A percentile compares a stretch with the other conserved stretches of the same genome.
Evolutionary conservation across 2,797 vertebrate species (phyloP).

Genomic region (Leptoclinus maculatus): DNA sequence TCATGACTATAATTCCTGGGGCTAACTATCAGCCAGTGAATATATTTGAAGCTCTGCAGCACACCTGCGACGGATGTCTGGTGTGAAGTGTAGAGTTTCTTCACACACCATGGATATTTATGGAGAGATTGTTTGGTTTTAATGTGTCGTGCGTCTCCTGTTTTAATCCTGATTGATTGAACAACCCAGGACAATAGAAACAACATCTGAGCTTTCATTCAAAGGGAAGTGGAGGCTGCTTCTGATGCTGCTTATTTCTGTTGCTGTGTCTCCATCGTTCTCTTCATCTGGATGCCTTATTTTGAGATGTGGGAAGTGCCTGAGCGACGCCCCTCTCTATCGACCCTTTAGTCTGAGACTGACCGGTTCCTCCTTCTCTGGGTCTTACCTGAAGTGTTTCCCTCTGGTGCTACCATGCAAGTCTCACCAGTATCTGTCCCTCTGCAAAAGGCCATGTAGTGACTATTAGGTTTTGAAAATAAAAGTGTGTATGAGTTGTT

Average conservation of each 20-base stretch:
- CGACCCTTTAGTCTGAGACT: not conserved
- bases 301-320: conserved; percentile 9
- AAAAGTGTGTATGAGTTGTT: conserved; percentile 20
- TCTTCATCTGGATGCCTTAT: conserved; percentile 46
- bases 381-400: conserved; percentile 42
- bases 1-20: not conserved
- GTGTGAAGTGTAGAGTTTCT: not conserved
- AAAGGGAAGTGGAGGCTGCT: conserved; percentile 24
- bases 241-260: conserved; percentile 33
- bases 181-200: not conserved
- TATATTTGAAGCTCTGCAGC: not conserved
- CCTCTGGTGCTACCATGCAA: conserved; percentile 37
- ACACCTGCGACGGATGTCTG: not conserved
- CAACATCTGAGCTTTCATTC: not conserved
- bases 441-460: conserved; percentile 44
- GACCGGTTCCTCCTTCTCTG: not conserved
- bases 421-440: conserved; percentile 13
- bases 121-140: not conserved
- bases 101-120: not conserved
- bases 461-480: conserved; percentile 21
- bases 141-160: not conserved
- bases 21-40: not conserved
- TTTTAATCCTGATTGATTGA: not conserved
- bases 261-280: not conserved
- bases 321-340: not conserved